These are phyloP conservation scores for Nilaparvata lugens DNA, from an alignment of 1,140 invertebrate species.

Conservation along the genomic window DNA sequence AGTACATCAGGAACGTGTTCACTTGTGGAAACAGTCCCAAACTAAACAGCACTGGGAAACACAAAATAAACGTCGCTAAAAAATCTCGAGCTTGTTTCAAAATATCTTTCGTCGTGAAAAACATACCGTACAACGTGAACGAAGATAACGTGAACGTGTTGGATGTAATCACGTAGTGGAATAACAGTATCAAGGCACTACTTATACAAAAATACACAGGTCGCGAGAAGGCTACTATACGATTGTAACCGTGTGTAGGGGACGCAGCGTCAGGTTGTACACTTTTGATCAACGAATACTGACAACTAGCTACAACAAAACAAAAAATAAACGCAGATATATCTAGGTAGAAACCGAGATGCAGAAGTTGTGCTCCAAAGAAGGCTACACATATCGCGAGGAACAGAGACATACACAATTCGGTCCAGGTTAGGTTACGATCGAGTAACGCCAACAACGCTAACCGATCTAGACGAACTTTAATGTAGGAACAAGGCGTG, in stretches of 20 bases:
- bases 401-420: conserved; percentile 74
- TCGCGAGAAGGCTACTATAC: conserved; percentile 85
- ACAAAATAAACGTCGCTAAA: conserved; percentile 70
- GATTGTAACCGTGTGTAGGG: conserved; percentile 96
- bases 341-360: conserved; percentile 81
- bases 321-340: conserved; percentile 91
- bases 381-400: conserved; percentile 79
- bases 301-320: conserved; percentile 92
- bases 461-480: conserved; percentile 84
- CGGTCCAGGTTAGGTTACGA: conserved; percentile 74
- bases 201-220: conserved; percentile 93
- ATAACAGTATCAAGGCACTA: conserved; percentile 58
- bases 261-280: conserved; percentile 98
- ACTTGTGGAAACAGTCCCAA: conserved; percentile 93
- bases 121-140: conserved; percentile 64
- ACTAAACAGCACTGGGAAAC: conserved; percentile 88
- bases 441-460: conserved; percentile 88
- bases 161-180: conserved; percentile 44
- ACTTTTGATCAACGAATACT: conserved; percentile 96
- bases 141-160: conserved; percentile 37
- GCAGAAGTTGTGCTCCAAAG: conserved; percentile 74
- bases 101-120: conserved; percentile 55
- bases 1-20: conserved; percentile 92
- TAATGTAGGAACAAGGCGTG: conserved; percentile 56
- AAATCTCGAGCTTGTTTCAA: conserved; percentile 61